Base-by-base conservation (phyloP, 1,140 invertebrate species). In the Nasonia longicornis region DNA sequence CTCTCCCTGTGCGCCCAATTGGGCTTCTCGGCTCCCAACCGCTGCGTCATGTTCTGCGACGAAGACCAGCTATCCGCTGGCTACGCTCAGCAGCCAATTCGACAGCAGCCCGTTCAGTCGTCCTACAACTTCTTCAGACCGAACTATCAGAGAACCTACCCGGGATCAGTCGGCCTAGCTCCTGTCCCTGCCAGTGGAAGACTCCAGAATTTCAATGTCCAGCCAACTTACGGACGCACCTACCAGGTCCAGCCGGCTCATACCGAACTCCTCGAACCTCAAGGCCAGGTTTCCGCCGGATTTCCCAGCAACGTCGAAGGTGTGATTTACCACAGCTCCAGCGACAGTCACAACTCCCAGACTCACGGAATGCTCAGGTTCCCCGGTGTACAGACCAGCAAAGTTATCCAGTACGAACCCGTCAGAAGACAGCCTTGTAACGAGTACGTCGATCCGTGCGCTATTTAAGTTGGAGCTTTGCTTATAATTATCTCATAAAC, bases 11-110 rank as follows among this genome's bases (percentile, higher is more conserved):
- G 16, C 7, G 6, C 16, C 20, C 16, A 58, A 4, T n/a, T n/a
- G 16, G 20, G 52, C 20, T n/a, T n/a, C 6, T 58, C 52, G n/a
- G 52, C 52, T 58, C 72, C 72, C 4, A 48, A 11, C 10, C 22
- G 35, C n/a, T 74, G 72, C 12, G 1, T 58, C 6, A 52, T 74
- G 22, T 52, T 74, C 22, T 74, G 72, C 72, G 72, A 74, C 72
- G 72, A 74, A 42, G 52, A 58, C 6, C 52, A 20, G 16, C 52
- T 58, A n/a, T 58, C 52, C 16, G 52, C 52, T 20, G 52, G 52
- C 6, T 58, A 58, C 20, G 7, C 6, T 20, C 52, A 58, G 20
- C 52, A n/a, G 7, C 16, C 52, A 58, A 6, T 58, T 20, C 52
- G 7, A n/a, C 16, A 20, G 0, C 52, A 58, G 52, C 52, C 52